Conservation (phyloP, 2,888 invertebrate genomes). For the Pherbina coryleti region DNA sequence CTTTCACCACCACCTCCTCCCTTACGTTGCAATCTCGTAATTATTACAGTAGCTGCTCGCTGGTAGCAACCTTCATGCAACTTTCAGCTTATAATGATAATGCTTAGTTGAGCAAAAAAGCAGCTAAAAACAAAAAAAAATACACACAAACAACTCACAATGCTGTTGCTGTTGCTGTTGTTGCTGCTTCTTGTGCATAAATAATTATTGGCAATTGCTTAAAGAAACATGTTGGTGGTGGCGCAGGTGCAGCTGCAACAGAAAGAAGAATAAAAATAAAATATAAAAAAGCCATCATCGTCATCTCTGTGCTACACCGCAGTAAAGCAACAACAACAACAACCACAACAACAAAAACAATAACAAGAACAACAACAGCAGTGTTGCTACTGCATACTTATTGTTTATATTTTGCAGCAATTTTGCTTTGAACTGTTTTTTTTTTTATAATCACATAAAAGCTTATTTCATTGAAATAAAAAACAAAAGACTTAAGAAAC, state of each 20-base stretch:
- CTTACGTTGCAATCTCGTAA: not conserved
- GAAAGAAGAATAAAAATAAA: conserved; percentile 2
- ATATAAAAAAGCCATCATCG: conserved; percentile 25
- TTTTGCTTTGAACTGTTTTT: conserved; percentile 26
- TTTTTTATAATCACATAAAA: conserved; percentile 40
- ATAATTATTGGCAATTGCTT: conserved; percentile 46
- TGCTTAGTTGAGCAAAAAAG: conserved; percentile 26
- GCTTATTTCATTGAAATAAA: conserved; percentile 27
- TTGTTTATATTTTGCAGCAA: conserved; percentile 31
- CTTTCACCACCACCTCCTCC: not conserved
- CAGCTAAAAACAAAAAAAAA: not conserved
- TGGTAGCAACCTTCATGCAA: conserved; percentile 16
- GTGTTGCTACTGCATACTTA: conserved; percentile 35
- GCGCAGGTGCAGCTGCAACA: conserved; percentile 40
- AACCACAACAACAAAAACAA: not conserved
- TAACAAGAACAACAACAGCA: conserved; percentile 2
- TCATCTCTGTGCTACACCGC: not conserved
- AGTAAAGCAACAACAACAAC: not conserved
- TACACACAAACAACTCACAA: not conserved
- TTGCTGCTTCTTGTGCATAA: conserved; percentile 32
- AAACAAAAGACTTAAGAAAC: conserved; percentile 46
- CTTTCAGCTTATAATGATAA: conserved; percentile 22
- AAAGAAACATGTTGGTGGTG: conserved; percentile 22
- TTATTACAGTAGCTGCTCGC: conserved; percentile 24
- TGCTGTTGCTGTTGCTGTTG: too few species aligned